Evolutionary conservation across 2,888 invertebrate genomes (phyloP).

Genomic region (Microplitis manilae): DNA sequence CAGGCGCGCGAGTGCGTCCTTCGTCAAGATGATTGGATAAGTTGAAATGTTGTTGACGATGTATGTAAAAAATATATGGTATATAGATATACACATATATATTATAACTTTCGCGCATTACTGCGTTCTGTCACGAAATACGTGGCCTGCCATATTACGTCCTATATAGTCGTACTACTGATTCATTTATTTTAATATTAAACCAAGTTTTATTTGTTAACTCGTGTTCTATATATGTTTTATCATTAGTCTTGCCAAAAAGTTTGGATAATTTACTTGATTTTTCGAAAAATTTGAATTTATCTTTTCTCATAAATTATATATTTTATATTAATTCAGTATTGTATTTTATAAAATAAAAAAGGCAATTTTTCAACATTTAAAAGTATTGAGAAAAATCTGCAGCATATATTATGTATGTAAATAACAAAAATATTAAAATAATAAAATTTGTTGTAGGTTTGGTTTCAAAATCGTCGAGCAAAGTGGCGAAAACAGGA

Average conservation of each 20-base stretch:
- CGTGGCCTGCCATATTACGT: neutral
- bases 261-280: too few species aligned
- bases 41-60: conserved; percentile 60
- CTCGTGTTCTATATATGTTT: too few species aligned
- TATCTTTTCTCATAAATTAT: too few species aligned
- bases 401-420: neutral
- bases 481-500: conserved; percentile 96
- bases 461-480: conserved; percentile 94
- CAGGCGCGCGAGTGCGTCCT: conserved; percentile 27
- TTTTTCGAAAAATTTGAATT: too few species aligned
- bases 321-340: too few species aligned
- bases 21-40: conserved; percentile 55
- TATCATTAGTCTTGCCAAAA: too few species aligned
- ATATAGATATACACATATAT: conserved; percentile 47
- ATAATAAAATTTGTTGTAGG: conserved; percentile 76
- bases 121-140: neutral
- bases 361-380: too few species aligned
- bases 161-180: neutral
- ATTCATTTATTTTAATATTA: neutral
- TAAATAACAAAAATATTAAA: neutral
- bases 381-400: too few species aligned
- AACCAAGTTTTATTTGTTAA: too few species aligned
- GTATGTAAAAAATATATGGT: conserved; percentile 48
- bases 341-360: too few species aligned
- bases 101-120: neutral